Evolutionary conservation across 2,888 invertebrate genomes (phyloP), one percentile per base, ranked within the genome.

Genomic region (Andrena bicolor): DNA sequence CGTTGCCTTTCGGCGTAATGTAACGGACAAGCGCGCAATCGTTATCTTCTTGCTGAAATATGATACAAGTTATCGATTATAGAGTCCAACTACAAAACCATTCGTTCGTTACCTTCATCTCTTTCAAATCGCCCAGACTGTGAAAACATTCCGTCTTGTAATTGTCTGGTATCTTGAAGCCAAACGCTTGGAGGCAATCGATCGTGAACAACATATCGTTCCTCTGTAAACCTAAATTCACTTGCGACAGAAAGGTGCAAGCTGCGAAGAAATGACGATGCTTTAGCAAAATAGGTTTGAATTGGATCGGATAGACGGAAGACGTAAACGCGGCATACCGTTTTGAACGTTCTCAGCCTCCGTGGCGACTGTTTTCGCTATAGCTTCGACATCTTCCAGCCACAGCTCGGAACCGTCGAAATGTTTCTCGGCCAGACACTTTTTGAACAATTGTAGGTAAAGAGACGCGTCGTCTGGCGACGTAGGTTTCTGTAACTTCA

Each of bases 341-440:
- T 85, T 93, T 87, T 95, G 95, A 1, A 95, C 95, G 90, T 94
- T 94, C 60, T 93, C 85, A 10, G 95, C 94, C 92, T 96, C 96
- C 13, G 90, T 87, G 73, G 94, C 93, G 5, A 95, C 95, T 68
- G 85, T 74, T 76, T 94, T 92, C 35, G 95, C 92, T 72, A 95
- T 93, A 49, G 94, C 93, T 75, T 95, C 93, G 73, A 96, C 94
- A 88, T 96, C 96, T 80, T 96, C 95, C 66, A 95, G 93, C 95
- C 96, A 96, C 6, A 96, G 93, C 81, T 95, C 95, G 81, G 95
- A 94, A 23, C 95, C 95, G 86, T 95, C 95, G 1, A 86, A 70
- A 77, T 91, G 87, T 82, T 95, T 95, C 28, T 94, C 94, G n/a
- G 94, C 88, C 30, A 95, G 92, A 65, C 94, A 94, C 85, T 94